phyloP scores from a whole-genome alignment of 2,797 vertebrate species.

The Petrocephalus schoutedeni region DNA sequence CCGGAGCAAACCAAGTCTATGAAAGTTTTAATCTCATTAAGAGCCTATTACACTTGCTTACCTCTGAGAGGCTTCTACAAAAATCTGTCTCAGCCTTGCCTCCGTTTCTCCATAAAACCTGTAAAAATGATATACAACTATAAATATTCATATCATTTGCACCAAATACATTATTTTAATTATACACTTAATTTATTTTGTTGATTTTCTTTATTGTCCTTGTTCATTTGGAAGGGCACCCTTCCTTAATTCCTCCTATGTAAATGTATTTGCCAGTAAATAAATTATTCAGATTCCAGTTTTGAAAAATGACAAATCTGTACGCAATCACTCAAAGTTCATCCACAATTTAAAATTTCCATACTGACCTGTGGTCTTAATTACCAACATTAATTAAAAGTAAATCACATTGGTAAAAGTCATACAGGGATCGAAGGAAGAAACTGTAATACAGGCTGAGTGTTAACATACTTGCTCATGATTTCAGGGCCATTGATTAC shows the following conservation, averaged over 20 bases:
- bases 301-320: background rate
- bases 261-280: background rate
- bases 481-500: conserved; percentile 96
- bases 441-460: background rate
- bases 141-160: background rate
- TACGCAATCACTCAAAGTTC: too few relatives aligned
- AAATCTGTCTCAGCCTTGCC: conserved; percentile 82
- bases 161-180: background rate
- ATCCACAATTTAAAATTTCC: background rate
- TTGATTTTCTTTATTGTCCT: background rate
- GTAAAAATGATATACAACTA: conserved; percentile 7
- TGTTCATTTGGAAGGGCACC: background rate
- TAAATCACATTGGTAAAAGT: background rate
- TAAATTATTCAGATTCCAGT: background rate
- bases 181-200: background rate
- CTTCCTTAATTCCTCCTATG: background rate
- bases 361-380: background rate
- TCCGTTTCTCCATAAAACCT: conserved; percentile 97
- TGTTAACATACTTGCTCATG: conserved; percentile 87
- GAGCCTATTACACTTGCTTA: conserved; percentile 39
- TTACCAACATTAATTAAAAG: background rate
- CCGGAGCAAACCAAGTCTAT: background rate
- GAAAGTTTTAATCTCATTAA: background rate
- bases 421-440: background rate
- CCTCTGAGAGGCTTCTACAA: conserved; percentile 80